These are phyloP conservation scores for Ictalurus furcatus DNA, from an alignment of 2,113 vertebrate genomes.

Conservation along the genomic window DNA sequence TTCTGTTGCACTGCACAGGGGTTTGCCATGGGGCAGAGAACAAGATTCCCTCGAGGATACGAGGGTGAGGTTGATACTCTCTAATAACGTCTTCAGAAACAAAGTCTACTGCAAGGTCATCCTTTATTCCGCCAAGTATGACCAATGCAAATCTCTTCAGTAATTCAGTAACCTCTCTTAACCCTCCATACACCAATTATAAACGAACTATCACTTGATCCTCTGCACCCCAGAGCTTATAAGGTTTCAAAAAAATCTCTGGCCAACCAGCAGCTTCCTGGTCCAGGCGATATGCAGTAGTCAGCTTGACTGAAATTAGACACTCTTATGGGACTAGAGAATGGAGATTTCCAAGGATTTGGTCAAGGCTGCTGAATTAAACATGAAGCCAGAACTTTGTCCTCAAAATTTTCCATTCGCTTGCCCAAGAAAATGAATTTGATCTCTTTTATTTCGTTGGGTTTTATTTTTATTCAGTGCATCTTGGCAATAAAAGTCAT, in stretches of 20 bases:
- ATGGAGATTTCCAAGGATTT: constrained; percentile 57
- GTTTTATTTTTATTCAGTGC: constrained; percentile 3
- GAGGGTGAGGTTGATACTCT: background rate
- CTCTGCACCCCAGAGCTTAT: constrained; percentile 60
- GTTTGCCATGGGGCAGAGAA: background rate
- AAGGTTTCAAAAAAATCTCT: constrained; percentile 57
- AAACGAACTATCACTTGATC: constrained; percentile 60
- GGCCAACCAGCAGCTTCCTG: constrained; percentile 52
- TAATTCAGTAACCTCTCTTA: constrained; percentile 37
- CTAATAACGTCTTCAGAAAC: background rate
- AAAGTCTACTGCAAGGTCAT: constrained; percentile 51
- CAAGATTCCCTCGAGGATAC: background rate
- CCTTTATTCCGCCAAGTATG: constrained; percentile 51
- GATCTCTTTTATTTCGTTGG: background rate
- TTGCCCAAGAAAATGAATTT: background rate
- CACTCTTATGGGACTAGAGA: constrained; percentile 56
- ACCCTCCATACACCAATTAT: constrained; percentile 56
- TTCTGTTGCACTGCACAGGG: background rate
- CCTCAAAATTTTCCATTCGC: background rate
- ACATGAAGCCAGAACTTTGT: constrained; percentile 51
- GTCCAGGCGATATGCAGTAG: constrained; percentile 49
- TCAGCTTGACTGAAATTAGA: constrained; percentile 64
- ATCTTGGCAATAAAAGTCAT: background rate
- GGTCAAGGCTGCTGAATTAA: constrained; percentile 58
- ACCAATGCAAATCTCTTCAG: constrained; percentile 47